Evolutionary conservation across 2,113 vertebrate genomes (phyloP).

Genomic region (Atherinomorus stipes): DNA sequence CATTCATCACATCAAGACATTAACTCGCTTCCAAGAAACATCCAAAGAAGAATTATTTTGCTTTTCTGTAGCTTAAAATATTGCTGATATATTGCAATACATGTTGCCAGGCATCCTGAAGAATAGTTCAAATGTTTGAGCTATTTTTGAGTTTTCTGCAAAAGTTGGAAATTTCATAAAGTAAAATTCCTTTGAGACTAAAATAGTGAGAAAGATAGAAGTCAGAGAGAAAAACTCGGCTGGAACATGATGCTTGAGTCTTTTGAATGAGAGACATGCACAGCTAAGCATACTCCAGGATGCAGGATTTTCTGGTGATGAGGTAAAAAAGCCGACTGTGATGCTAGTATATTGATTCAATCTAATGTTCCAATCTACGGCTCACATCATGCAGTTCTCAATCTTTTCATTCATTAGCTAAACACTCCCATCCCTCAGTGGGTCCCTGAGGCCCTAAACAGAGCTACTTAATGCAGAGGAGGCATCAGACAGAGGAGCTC

Average conservation of each 20-base stretch:
- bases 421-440: not conserved
- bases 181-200: not conserved
- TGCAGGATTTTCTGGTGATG: not conserved
- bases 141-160: not conserved
- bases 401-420: conserved; percentile 19
- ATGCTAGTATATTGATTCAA: not conserved
- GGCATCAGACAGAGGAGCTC: conserved; percentile 19
- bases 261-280: too few species aligned
- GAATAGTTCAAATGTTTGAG: too few species aligned
- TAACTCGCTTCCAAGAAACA: too few species aligned
- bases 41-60: too few species aligned
- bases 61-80: too few species aligned
- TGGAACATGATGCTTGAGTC: too few species aligned
- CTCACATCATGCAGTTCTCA: conserved; percentile 12
- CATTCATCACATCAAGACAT: too few species aligned
- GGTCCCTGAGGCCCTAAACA: conserved; percentile 15
- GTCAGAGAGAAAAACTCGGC: conserved; percentile 5
- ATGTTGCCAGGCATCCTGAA: not conserved
- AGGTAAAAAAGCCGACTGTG: not conserved
- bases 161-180: not conserved
- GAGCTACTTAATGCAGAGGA: conserved; percentile 17
- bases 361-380: conserved; percentile 4
- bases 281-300: too few species aligned
- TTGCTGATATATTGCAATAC: too few species aligned
- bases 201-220: not conserved